Conservation (phyloP, 1,140 invertebrate species). For the Anagrus nilaparvatae region DNA sequence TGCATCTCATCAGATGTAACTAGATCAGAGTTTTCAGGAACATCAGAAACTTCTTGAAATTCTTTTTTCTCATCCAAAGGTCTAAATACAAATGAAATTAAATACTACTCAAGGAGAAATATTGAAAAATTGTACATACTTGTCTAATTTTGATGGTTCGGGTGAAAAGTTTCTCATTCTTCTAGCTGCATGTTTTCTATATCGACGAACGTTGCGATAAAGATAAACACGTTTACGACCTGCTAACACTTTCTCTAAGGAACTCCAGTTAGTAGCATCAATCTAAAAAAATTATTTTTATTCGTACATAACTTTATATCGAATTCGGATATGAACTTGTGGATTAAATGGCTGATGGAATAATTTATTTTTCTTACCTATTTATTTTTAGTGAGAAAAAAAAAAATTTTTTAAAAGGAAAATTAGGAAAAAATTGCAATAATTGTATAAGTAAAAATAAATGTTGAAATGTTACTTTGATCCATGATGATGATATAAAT, state of each 20-base stretch:
- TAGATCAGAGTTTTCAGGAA: constrained; percentile 29
- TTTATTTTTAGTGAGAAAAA: too few relatives aligned
- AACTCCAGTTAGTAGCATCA: constrained; percentile 37
- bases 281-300: constrained; percentile 39
- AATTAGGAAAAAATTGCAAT: too few relatives aligned
- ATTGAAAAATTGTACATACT: constrained; percentile 22
- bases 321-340: too few relatives aligned
- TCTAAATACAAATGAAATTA: constrained; percentile 7
- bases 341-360: too few relatives aligned
- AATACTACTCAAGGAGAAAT: background rate
- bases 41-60: constrained; percentile 13
- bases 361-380: too few relatives aligned
- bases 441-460: too few relatives aligned
- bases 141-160: constrained; percentile 23
- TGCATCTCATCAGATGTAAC: constrained; percentile 52
- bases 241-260: constrained; percentile 30
- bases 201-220: constrained; percentile 48
- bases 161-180: constrained; percentile 26
- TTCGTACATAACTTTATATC: too few relatives aligned
- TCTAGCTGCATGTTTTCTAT: constrained; percentile 33
- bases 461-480: too few relatives aligned
- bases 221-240: constrained; percentile 55
- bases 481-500: too few relatives aligned
- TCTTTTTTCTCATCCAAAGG: constrained; percentile 22
- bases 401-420: too few relatives aligned